Conservation (phyloP, 1,140 invertebrate genomes). For the Apis cerana region DNA sequence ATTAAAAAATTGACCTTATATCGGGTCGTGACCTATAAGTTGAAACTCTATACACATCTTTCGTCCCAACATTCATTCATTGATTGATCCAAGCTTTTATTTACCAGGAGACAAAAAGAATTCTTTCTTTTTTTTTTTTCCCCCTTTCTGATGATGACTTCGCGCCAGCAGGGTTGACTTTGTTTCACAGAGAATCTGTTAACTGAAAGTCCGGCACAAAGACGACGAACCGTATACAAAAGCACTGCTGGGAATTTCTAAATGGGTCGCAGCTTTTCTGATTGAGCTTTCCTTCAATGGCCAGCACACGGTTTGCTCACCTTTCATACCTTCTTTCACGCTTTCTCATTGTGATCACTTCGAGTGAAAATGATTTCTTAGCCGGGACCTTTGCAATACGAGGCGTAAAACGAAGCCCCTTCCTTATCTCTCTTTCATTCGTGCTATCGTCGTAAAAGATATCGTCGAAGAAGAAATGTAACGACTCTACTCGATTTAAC, state of each 20-base stretch:
- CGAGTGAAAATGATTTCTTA: conserved; percentile 43
- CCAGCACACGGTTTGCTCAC: conserved; percentile 11
- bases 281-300: conserved; percentile 40
- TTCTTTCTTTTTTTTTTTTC: neutral
- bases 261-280: conserved; percentile 43
- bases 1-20: too few species aligned
- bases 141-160: neutral
- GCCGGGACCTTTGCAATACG: conserved; percentile 5
- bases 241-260: conserved; percentile 9
- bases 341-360: conserved; percentile 30
- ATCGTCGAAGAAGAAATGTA: neutral
- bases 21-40: too few species aligned
- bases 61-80: neutral
- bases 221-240: neutral
- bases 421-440: neutral
- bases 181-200: neutral
- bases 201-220: neutral
- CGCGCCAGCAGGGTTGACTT: neutral
- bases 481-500: neutral
- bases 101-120: neutral
- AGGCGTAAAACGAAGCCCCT: neutral
- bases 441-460: too few species aligned
- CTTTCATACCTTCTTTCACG: conserved; percentile 37
- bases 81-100: neutral
- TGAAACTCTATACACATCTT: neutral